Base-by-base conservation (phyloP, 2,113 vertebrate species). In the Leucopsar rothschildi region DNA sequence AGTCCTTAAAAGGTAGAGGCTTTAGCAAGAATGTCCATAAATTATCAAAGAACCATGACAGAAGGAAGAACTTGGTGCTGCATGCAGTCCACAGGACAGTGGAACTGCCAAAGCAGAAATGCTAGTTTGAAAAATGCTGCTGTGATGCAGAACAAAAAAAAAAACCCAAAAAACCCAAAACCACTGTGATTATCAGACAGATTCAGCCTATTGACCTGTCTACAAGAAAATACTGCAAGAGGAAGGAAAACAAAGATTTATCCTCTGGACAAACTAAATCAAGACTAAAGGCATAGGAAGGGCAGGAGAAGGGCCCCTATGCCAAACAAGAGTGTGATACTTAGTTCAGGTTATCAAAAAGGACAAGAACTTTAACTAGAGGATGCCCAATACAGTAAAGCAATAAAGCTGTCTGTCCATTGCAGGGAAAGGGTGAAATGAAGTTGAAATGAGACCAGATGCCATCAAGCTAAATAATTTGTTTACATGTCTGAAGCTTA, bases 401-500 rank as follows among this genome's bases (percentile, higher is more conserved):
- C 17, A 85, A 44, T 35, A 69, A 82, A 92, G 13, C 15, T 42
- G 27, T 16, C 15, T 55, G 33, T 28, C 21, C 27, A n/a, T 5
- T 42, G 64, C 1, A 9, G 18, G 12, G 47, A 52, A 75, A 88
- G 15, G 40, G 35, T 44, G n/a, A 90, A 93, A 91, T 15, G 2
- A 92, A 94, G 59, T 5, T 72, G 45, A 77, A 85, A 89, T 12
- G 5, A 82, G 40, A 86, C 50, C 60, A 77, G 71, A 95, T 64
- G 40, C 35, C 72, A 92, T 47, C 42, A 83, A 73, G 59, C 31
- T 23, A 59, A 82, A 83, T 56, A 31, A 81, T 49, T 80, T 91
- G 61, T 92, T 88, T 88, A 71, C 16, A 44, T 22, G 25, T 88
- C 88, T 88, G 40, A 96, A 92, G 53, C 28, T 83, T 49, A 82